Base-by-base conservation (phyloP, 1,140 invertebrate genomes). In the Agraylea sexmaculata region DNA sequence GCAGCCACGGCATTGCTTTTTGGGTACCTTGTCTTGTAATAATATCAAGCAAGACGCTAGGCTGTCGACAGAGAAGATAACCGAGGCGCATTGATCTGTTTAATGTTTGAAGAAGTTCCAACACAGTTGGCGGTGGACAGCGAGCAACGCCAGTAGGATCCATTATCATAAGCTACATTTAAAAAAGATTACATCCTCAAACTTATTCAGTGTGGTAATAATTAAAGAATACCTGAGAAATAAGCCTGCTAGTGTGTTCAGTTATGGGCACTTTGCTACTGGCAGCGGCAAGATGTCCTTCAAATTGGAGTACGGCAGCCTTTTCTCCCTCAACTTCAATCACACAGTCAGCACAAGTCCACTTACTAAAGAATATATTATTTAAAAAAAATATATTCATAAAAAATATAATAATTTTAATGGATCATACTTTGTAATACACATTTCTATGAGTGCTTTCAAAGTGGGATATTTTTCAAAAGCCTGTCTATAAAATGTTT, bases 1-100 rank as follows among this genome's bases (percentile, higher is more conserved):
- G 88, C 23, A 98, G 67, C 92, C 92, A 97, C 3, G 92, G 89
- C 89, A 97, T 94, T 15, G 91, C 87, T 45, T 88, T 85, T 13
- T 80, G 83, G 8, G 87, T 81, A 45, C 86, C 87, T 55, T 82
- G 82, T 39, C 87, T 62, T 47, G 91, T 83, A 56, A 96, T 94
- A 31, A 96, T 87, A 54, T 94, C 87, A 33, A 96, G 63, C 8
- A 97, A 68, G 53, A 96, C 86, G 59, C 95, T 91, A 1, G 92
- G 92, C 55, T 85, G 80, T 12, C 92, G 69, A 59, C 91, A 97
- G 40, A 97, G 66, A 50, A 92, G 69, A 57, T 92, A 84, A n/a
- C 92, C 89, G 20, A 97, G 66, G 40, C 82, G 77, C 45, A 89
- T 74, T 8, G 74, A 74, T 15, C 76, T 68, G 60, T 90, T 93